Conservation (phyloP, 2,888 invertebrate species). For the Trachelus troglodyta region DNA sequence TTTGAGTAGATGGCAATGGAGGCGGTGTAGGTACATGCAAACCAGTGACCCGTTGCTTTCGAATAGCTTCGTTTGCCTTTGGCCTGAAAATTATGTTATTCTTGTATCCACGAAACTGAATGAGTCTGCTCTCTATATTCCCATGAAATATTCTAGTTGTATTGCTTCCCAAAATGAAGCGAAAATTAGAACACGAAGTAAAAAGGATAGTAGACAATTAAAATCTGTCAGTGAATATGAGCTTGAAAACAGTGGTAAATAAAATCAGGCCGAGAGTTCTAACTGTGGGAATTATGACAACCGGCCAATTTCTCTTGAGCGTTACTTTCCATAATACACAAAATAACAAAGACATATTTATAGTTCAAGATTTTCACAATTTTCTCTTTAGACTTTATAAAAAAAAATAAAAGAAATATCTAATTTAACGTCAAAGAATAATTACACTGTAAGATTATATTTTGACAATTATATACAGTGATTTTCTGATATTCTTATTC, state of each 20-base stretch:
- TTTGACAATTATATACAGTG: not conserved
- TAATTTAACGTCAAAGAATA: not conserved
- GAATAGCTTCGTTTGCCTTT: slow-evolving; percentile 56
- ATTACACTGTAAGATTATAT: not conserved
- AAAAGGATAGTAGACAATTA: not conserved
- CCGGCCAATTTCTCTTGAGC: not conserved
- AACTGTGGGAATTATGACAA: not conserved
- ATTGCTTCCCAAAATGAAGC: not conserved
- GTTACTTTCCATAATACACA: not conserved
- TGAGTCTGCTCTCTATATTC: not conserved
- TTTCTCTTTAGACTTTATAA: not conserved
- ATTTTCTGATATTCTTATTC: not conserved
- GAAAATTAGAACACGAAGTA: not conserved
- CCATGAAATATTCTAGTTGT: not conserved
- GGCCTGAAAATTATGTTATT: slow-evolving; percentile 50
- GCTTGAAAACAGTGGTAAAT: not conserved
- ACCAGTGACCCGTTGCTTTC: slow-evolving; percentile 54
- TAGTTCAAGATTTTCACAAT: not conserved
- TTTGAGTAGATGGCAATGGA: slow-evolving; percentile 60
- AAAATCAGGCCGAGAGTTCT: not conserved
- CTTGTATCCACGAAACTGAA: not conserved
- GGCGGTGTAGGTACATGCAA: slow-evolving; percentile 61
- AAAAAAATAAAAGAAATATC: not conserved
- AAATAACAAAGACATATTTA: not conserved
- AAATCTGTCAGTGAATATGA: not conserved